Evolutionary conservation across 2,888 invertebrate species (phyloP).

Genomic region (Agriopis aurantiaria): DNA sequence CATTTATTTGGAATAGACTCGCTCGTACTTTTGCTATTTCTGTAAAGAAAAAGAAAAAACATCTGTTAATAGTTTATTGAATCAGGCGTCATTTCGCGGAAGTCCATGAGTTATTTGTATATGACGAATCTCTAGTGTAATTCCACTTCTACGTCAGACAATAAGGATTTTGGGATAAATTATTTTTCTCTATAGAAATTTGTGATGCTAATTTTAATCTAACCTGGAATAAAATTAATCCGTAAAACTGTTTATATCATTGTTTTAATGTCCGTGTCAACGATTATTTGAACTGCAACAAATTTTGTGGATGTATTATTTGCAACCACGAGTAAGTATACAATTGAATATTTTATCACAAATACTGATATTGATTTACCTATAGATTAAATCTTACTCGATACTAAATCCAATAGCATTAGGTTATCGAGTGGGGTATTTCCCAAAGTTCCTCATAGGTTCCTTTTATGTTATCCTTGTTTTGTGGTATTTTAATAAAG

Average conservation of each 20-base stretch:
- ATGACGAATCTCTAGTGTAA: too few species aligned
- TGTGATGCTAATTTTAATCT: too few species aligned
- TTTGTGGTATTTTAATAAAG: too few species aligned
- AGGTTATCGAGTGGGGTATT: background rate
- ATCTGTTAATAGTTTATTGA: too few species aligned
- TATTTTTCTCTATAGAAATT: too few species aligned
- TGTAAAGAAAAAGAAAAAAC: constrained; percentile 85
- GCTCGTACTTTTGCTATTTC: constrained; percentile 99
- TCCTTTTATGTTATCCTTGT: too few species aligned
- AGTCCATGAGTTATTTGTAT: too few species aligned
- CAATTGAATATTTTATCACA: background rate
- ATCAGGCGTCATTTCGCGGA: too few species aligned
- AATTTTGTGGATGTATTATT: background rate
- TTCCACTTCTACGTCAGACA: too few species aligned
- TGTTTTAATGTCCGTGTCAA: background rate
- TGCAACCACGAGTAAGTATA: background rate
- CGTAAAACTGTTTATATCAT: constrained; percentile 17
- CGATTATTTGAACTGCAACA: background rate
- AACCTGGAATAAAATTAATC: too few species aligned
- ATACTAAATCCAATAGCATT: background rate
- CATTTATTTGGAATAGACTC: constrained; percentile 99
- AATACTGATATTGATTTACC: background rate
- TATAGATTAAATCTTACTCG: background rate
- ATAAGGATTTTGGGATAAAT: too few species aligned
- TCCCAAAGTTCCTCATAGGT: background rate